Evolutionary conservation across 2,797 vertebrate genomes (phyloP), one percentile per base, ranked within the genome.

Genomic region (Spheniscus humboldti): DNA sequence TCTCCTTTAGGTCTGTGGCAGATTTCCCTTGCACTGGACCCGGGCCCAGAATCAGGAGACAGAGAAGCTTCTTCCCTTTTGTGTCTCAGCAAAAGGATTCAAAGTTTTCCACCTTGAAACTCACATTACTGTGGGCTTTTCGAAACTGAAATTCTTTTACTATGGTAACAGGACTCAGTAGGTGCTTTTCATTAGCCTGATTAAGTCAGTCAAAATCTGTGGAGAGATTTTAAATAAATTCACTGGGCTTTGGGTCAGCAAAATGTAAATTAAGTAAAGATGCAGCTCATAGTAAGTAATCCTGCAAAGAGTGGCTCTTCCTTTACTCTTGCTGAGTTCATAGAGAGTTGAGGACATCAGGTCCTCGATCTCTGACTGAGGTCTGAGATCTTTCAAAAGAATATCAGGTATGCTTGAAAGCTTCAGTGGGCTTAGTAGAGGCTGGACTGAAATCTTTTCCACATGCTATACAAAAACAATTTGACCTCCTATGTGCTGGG

Each of bases 171-270:
- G 59, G 64, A 72, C 13, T 35, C 63, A 67, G 18, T 13, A 55
- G 66, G 52, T 89, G 47, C 67, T 96, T 75, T 60, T 81, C 84
- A 57, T 80, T 71, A 95, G 72, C 86, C 94, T 87, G 71, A 92
- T 94, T 79, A 71, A 88, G 45, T 94, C 92, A 63, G 56, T 89
- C 76, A 95, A 89, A 94, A 95, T 69, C 62, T n/a, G 35, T 47
- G n/a, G n/a, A 72, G 79, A 78, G 66, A 93, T 90, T 92, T 80
- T 41, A 68, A 81, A 78, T 81, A 52, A 80, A 84, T 89, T 88
- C 41, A 66, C 47, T 31, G 13, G n/a, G 39, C 71, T 91, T 77
- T 87, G 50, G 50, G 62, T 90, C 66, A 95, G 69, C 66, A 94
- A 86, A 91, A 78, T 47, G 6, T 75, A 90, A 83, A 92, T 94